Percentiles rank a stretch among this genome's conserved stretches.
Conservation (phyloP, 1,140 invertebrate species). For the Chlorops oryzae region DNA sequence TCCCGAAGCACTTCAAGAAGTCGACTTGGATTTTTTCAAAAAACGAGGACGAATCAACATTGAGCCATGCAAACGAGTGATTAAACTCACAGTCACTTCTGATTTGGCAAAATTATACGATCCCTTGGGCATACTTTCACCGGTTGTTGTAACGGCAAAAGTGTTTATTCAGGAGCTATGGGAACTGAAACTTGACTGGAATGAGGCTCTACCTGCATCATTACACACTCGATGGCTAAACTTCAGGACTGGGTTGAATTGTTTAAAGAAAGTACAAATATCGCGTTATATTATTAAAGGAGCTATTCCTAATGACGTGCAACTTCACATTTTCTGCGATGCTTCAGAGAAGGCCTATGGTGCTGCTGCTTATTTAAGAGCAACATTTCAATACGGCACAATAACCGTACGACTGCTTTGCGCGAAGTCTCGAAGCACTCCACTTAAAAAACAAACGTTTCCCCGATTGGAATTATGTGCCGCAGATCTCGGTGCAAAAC, state of each 20-base stretch:
- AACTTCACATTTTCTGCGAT: constrained; percentile 16
- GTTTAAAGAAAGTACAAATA: constrained; percentile 2
- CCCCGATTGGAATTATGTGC: constrained; percentile 2
- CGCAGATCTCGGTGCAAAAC: too few relatives aligned
- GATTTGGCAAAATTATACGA: constrained; percentile 40
- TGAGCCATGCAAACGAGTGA: too few relatives aligned
- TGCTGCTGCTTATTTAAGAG: constrained; percentile 8
- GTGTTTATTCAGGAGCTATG: constrained; percentile 46
- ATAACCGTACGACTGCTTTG: neutral
- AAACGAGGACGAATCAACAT: too few relatives aligned
- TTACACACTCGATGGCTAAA: constrained; percentile 3
- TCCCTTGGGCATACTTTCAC: constrained; percentile 43
- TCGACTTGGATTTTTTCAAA: too few relatives aligned
- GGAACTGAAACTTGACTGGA: constrained; percentile 37
- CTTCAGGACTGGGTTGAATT: neutral
- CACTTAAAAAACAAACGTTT: neutral
- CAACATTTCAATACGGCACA: neutral
- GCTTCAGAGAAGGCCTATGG: constrained; percentile 20
- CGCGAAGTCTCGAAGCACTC: too few relatives aligned
- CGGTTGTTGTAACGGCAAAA: constrained; percentile 40
- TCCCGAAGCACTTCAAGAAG: too few relatives aligned
- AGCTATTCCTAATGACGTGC: neutral
- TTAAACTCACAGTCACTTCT: too few relatives aligned
- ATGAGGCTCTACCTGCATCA: constrained; percentile 21
- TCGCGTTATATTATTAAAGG: neutral